A percentile compares a stretch with the other conserved stretches of the same genome.
Conservation (phyloP, 2,113 vertebrate species). For the Corydoras sp. region DNA sequence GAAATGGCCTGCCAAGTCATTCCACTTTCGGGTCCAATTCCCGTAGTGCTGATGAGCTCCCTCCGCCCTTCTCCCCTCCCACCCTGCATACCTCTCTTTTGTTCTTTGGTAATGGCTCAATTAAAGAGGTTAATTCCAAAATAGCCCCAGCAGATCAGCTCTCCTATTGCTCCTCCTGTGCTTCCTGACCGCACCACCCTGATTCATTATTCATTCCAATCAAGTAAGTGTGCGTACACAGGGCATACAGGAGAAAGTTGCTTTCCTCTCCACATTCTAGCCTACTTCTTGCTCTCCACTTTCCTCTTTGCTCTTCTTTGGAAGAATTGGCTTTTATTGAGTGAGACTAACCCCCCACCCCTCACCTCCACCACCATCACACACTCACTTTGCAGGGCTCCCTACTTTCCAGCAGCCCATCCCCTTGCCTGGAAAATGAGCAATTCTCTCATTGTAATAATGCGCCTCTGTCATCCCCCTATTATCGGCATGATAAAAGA, state of each 20-base stretch:
- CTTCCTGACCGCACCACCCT: constrained; percentile 49
- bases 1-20: constrained; percentile 57
- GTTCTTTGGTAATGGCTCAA: constrained; percentile 71
- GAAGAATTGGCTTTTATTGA: constrained; percentile 97
- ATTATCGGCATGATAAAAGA: constrained; percentile 99
- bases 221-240: constrained; percentile 65
- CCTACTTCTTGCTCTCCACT: constrained; percentile 58
- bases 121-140: constrained; percentile 75
- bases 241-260: too few species aligned
- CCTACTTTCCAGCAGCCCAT: constrained; percentile 77
- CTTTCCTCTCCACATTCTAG: constrained; percentile 32
- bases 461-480: constrained; percentile 99
- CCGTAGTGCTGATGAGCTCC: constrained; percentile 56
- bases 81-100: constrained; percentile 46
- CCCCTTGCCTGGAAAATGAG: constrained; percentile 90
- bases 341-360: constrained; percentile 54
- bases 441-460: constrained; percentile 99
- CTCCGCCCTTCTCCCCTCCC: constrained; percentile 37
- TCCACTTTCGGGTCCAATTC: constrained; percentile 59
- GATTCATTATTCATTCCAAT: constrained; percentile 95
- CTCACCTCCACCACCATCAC: constrained; percentile 13
- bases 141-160: constrained; percentile 58
- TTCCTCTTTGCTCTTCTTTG: constrained; percentile 48
- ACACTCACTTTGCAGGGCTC: constrained; percentile 45
- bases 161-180: constrained; percentile 32